Base-by-base conservation (phyloP, 2,797 vertebrate genomes). In the Lateolabrax maculatus region DNA sequence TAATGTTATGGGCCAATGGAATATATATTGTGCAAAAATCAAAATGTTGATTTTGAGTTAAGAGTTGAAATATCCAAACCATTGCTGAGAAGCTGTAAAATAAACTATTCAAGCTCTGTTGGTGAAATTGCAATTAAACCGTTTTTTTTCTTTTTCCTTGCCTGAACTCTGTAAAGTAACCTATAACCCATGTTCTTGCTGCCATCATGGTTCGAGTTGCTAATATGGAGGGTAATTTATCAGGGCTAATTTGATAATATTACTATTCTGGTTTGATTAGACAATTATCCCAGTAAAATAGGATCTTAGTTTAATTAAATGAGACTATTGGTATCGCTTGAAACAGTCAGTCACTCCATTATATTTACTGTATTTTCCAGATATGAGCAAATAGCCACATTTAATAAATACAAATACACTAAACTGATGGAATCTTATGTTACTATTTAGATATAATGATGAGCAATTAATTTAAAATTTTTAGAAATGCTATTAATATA, bases 201-300 rank as follows among this genome's bases (percentile, higher is more conserved):
- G 51, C 15, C 6, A 10, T 25, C 25, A 10, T 36, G 13, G 39
- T 43, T 71, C 29, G 60, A 11, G 3, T 27, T 71, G 25, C 18
- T 66, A 55, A 29, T 68, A 27, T n/a, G 5, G 39, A 11, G 7
- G 39, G 58, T 56, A 12, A 44, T 69, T 65, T 44, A 19, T 68
- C 43, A 37, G 43, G 6, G 71, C n/a, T 46, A 56, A 80, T 69
- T 64, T 78, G 19, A 23, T 27, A 48, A 55, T 51, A 55, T 67
- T 62, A 27, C 23, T 52, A 16, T 29, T 49, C 21, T 72, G 43
- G 23, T 46, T 36, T 46, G 15, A 37, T 43, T 10, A 21, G 27
- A 27, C 34, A 44, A 27, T 31, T 16, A n/a, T 23, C 19, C 7
- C 10, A 15, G 44, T 34, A 21, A 44, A 61, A 60, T 19, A 29